Conservation (phyloP, 2,113 vertebrate species). For the Pluvianellus socialis region DNA sequence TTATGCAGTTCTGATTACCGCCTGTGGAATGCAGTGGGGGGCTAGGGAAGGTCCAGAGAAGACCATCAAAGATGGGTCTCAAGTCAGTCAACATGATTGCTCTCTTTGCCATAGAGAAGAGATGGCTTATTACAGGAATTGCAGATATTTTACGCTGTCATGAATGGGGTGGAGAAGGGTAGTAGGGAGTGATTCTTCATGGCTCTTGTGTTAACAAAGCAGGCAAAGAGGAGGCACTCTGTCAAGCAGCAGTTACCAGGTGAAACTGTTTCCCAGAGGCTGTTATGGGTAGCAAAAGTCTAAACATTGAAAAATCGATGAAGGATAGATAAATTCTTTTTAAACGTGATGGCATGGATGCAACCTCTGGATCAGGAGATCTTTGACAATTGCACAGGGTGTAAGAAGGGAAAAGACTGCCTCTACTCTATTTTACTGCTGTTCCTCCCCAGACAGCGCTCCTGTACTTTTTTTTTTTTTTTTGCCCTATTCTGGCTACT, state of each 20-base stretch:
- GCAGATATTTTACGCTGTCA: background rate
- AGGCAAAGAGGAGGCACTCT: background rate
- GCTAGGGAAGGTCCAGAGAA: background rate
- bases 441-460: background rate
- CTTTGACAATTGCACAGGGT: constrained; percentile 4
- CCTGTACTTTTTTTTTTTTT: background rate
- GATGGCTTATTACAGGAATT: background rate
- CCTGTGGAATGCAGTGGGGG: background rate
- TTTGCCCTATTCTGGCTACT: background rate
- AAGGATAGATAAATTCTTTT: constrained; percentile 42
- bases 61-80: background rate
- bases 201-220: background rate
- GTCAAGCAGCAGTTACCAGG: background rate
- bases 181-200: background rate
- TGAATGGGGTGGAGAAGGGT: background rate
- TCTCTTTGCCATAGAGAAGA: background rate
- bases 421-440: background rate
- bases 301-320: constrained; percentile 57
- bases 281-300: constrained; percentile 48
- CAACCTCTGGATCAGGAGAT: constrained; percentile 20
- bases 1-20: background rate
- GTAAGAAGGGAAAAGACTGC: background rate
- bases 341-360: constrained; percentile 44
- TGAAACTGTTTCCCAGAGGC: constrained; percentile 32
- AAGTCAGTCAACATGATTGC: background rate